Evolutionary conservation across 2,797 vertebrate genomes (phyloP), one percentile per base, ranked within the genome.

Genomic region (Psittacula echo): DNA sequence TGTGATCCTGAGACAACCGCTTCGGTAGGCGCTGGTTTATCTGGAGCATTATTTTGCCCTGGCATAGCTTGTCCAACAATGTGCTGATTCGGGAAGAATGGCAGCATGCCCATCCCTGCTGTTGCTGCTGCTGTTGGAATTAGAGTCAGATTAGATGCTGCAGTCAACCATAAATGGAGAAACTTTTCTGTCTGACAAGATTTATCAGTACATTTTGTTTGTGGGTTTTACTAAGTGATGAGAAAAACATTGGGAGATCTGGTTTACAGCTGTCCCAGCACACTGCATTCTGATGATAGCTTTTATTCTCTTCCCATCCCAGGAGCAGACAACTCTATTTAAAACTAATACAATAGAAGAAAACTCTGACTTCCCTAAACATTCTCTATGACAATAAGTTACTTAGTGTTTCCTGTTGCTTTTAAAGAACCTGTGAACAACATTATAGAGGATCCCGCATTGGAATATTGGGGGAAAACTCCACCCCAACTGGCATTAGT

Each of bases 1-100:
- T 98, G 98, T 15, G 98, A 96, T 85, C 97, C 98, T 10, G 95
- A 90, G 76, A 97, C 97, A 61, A 96, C 87, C 81, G 92, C 97
- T 95, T 98, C 96, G 3, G 97, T 8, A 34, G 94, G 24, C 4
- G 93, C 44, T 24, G 98, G 98, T 93, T 98, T 98, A 72, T 99
- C 98, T 9, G 97, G 96, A 39, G 97, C 20, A 6, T 61, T 96
- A 51, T 90, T 98, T 44, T 97, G 98, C 48, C 98, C 98, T 26
- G 97, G 96, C 2, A 97, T 53, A 5, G 96, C 89, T 11, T 96
- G 97, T 30, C 97, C 98, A 11, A 93, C 81, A 4, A 97, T 39
- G 72, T 97, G 97, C 93, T 98, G 98, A 66, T 80, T 97, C 17
- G 98, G 98, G 76, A 99, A 98, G 97, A 98, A 99, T 0, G 99